Evolutionary conservation across 2,888 invertebrate species (phyloP).

Genomic region (Mamestra brassicae): DNA sequence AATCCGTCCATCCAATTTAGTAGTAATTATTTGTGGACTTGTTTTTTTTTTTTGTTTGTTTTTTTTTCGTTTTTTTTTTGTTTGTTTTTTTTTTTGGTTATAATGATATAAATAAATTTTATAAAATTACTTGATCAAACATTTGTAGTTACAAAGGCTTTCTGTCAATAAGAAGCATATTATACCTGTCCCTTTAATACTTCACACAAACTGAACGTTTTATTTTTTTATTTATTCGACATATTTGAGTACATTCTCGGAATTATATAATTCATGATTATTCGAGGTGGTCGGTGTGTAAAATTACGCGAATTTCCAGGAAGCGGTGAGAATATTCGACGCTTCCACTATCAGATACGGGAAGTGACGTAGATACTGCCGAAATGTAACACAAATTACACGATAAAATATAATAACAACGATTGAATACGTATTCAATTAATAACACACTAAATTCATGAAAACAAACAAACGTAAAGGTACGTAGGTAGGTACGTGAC

Average conservation of each 20-base stretch:
- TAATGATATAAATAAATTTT: too few species aligned
- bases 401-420: conserved; percentile 26
- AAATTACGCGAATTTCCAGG: conserved; percentile 83
- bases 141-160: too few species aligned
- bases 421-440: not conserved
- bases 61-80: too few species aligned
- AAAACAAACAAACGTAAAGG: not conserved
- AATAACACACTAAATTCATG: not conserved
- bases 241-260: conserved; percentile 35
- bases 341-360: conserved; percentile 78
- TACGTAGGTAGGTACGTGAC: too few species aligned
- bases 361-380: conserved; percentile 72
- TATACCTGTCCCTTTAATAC: not conserved
- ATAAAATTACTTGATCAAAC: too few species aligned
- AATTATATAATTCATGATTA: conserved; percentile 52
- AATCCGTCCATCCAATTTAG: too few species aligned
- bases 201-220: not conserved
- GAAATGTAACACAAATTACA: conserved; percentile 47
- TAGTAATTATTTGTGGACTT: too few species aligned
- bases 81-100: too few species aligned
- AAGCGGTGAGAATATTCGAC: conserved; percentile 77
- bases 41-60: too few species aligned
- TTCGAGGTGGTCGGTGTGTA: conserved; percentile 68
- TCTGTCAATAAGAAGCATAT: not conserved
- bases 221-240: conserved; percentile 7